Base-by-base conservation (phyloP, 1,140 invertebrate species). In the Palaemon carinicauda region DNA sequence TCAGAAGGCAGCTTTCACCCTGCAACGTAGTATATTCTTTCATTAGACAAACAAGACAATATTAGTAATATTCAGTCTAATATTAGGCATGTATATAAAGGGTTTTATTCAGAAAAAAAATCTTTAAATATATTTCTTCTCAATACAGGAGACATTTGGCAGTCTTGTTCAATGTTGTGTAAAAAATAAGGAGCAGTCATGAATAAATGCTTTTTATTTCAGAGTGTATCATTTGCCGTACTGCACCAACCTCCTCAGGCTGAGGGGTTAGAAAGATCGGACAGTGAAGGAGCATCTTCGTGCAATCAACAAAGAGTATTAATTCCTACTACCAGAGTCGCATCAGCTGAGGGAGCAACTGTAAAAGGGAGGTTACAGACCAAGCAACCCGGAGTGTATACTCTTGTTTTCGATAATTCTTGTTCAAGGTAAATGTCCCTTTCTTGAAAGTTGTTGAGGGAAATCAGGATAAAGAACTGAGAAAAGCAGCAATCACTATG, bases 351-450 rank as follows among this genome's bases (percentile, higher is more conserved):
- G 65, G 82, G 82, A 15, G 52, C 82, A n/a, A 53, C 82, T 50
- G 73, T 84, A 29, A 75, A 24, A 31, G 82, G 82, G n/a, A 27
- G 82, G 4, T 84, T 84, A 21, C 52, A 65, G 52, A 75, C 82
- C 29, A 84, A 84, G 56, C 82, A 84, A 41, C 74, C 82, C 7
- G 82, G 82, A 65, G 74, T 84, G 51, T 84, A 84, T 27, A 84
- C 82, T 19, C 82, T 84, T 21, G 82, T 84, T n/a, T 84, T 84
- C 77, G 82, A 84, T 52, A 84, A 84, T 51, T 73, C 82, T 31
- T 78, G 29, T 24, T 84, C 82, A 15, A 75, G 82, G 82, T 78
- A 10, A 84, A 53, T 77, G 21, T 10, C 9, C n/a, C 14, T 82
- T 17, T 71, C 29, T 52, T 24, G 51, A 10, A 29, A 14, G 21